Percentiles rank a stretch among this genome's conserved stretches.
Conservation (phyloP, 2,113 vertebrate genomes). For the Perca fluviatilis region DNA sequence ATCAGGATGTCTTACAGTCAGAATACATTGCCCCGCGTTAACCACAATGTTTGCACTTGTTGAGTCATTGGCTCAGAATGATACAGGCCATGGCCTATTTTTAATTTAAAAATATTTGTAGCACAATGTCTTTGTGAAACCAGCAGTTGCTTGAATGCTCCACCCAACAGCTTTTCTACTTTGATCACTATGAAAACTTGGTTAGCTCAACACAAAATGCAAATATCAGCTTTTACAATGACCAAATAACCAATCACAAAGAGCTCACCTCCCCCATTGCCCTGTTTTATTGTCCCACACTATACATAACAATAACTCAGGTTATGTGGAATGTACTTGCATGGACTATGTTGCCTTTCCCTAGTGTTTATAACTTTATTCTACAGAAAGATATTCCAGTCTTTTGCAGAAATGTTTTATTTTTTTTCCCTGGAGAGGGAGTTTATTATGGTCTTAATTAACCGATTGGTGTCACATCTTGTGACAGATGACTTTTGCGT, state of each 20-base stretch:
- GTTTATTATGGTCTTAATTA: constrained; percentile 42
- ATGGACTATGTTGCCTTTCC: constrained; percentile 89
- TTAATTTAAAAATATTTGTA: constrained; percentile 47
- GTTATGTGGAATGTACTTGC: constrained; percentile 94
- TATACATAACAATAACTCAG: constrained; percentile 92
- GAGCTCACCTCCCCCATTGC: constrained; percentile 86
- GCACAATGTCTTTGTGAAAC: constrained; percentile 41
- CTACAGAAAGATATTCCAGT: constrained; percentile 86
- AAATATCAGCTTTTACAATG: constrained; percentile 65
- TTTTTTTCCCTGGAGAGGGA: constrained; percentile 69
- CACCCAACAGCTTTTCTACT: constrained; percentile 30
- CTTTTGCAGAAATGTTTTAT: constrained; percentile 84
- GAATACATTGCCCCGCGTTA: constrained; percentile 33
- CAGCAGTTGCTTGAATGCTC: constrained; percentile 42
- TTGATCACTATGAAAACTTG: constrained; percentile 23
- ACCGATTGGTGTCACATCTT: constrained; percentile 23
- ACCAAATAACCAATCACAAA: constrained; percentile 85
- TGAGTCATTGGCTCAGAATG: constrained; percentile 20
- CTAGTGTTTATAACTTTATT: constrained; percentile 85
- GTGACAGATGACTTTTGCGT: constrained; percentile 26
- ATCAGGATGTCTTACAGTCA: constrained; percentile 76
- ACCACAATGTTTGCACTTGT: constrained; percentile 46
- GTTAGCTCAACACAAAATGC: constrained; percentile 63
- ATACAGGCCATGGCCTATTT: constrained; percentile 9
- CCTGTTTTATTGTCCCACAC: constrained; percentile 81